These are phyloP conservation scores for Hypercompe scribonia DNA, from an alignment of 2,888 invertebrate genomes.

Conservation along the genomic window DNA sequence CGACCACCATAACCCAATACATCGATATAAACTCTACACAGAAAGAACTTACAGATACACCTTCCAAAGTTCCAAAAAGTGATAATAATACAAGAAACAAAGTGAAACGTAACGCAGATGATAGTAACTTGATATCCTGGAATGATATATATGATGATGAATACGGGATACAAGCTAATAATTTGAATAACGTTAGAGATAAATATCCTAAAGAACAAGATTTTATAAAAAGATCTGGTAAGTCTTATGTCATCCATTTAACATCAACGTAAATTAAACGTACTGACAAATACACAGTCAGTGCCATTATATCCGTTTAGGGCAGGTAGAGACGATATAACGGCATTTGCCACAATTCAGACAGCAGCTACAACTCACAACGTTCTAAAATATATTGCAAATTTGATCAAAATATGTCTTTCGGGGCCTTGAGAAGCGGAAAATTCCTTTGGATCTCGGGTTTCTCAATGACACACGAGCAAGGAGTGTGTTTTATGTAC, in stretches of 20 bases:
- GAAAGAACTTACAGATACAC: constrained; percentile 18
- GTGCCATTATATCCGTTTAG: too few relatives aligned
- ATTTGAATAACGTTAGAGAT: constrained; percentile 51
- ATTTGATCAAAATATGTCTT: too few relatives aligned
- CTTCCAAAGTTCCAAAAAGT: constrained; percentile 4
- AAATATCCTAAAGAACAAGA: constrained; percentile 56
- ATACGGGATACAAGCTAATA: constrained; percentile 67
- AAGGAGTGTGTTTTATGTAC: too few relatives aligned
- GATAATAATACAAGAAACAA: constrained; percentile 27
- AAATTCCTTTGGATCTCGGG: too few relatives aligned
- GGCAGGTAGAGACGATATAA: too few relatives aligned
- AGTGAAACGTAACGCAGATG: constrained; percentile 67
- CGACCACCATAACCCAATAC: background rate
- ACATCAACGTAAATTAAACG: background rate
- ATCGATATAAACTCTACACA: constrained; percentile 12
- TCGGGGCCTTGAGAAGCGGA: too few relatives aligned
- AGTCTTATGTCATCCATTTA: background rate
- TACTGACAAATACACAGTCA: too few relatives aligned
- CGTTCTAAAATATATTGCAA: too few relatives aligned
- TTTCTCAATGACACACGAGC: too few relatives aligned
- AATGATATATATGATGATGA: constrained; percentile 79
- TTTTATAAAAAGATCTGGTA: constrained; percentile 62
- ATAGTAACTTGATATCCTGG: constrained; percentile 71
- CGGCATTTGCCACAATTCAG: too few relatives aligned
- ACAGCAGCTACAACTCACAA: too few relatives aligned